Evolutionary conservation across 2,113 vertebrate genomes (phyloP).

Genomic region (Eudorcas thomsonii): DNA sequence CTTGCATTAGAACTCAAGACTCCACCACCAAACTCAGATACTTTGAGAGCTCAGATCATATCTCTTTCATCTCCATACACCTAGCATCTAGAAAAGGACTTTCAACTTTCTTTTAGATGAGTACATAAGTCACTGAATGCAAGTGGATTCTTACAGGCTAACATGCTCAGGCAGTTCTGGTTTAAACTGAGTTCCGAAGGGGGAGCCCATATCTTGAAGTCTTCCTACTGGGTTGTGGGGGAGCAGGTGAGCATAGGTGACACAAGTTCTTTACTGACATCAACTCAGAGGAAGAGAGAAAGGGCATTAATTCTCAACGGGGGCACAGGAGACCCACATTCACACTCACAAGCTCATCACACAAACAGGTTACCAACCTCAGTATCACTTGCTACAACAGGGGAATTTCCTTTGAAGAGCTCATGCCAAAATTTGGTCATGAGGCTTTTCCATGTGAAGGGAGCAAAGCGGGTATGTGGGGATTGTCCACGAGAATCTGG

Average conservation of each 20-base stretch:
- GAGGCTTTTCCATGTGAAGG: constrained; percentile 32
- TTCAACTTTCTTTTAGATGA: constrained; percentile 30
- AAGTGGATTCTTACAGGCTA: constrained; percentile 6
- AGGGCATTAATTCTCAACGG: constrained; percentile 2
- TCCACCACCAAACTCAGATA: not conserved
- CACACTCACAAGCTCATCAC: constrained; percentile 22
- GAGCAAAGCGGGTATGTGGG: constrained; percentile 6
- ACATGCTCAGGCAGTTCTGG: not conserved
- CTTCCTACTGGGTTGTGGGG: not conserved
- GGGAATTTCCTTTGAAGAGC: constrained; percentile 24
- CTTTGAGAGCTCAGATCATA: not conserved
- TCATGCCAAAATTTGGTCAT: constrained; percentile 25
- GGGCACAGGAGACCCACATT: not conserved
- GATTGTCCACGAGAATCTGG: constrained; percentile 50
- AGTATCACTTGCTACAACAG: not conserved
- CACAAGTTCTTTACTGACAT: not conserved
- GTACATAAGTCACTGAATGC: not conserved
- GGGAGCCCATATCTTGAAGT: not conserved
- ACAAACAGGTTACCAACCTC: not conserved
- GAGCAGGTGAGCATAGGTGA: not conserved
- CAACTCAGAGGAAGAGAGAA: constrained; percentile 21
- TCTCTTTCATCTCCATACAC: constrained; percentile 12
- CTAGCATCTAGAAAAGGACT: constrained; percentile 18
- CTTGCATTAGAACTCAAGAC: constrained; percentile 7
- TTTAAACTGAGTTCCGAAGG: constrained; percentile 41